Evolutionary conservation across 2,888 invertebrate genomes (phyloP).

Genomic region (Minunthozetes semirufus): DNA sequence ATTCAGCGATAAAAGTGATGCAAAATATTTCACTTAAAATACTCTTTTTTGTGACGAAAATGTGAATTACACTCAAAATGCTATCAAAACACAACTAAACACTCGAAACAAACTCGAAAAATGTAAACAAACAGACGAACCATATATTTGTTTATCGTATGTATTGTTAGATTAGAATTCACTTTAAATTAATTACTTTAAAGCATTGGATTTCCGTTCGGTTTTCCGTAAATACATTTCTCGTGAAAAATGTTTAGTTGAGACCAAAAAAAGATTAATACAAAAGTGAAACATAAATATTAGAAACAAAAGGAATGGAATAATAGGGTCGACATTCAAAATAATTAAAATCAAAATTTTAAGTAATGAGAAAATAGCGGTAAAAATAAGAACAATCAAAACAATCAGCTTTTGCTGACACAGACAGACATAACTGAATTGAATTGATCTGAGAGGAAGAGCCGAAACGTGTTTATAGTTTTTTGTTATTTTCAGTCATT

Average conservation of each 20-base stretch:
- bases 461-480: neutral
- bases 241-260: neutral
- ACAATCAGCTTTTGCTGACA: neutral
- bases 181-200: slow-evolving; percentile 19
- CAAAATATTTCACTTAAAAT: neutral
- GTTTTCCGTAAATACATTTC: neutral
- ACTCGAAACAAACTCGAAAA: slow-evolving; percentile 1
- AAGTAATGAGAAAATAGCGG: neutral
- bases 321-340: no score
- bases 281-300: neutral
- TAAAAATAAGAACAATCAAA: no score
- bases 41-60: neutral
- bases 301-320: no score
- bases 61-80: neutral
- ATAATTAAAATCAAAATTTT: neutral
- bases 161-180: neutral
- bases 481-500: neutral
- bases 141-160: slow-evolving; percentile 3
- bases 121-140: slow-evolving; percentile 9
- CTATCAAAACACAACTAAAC: slow-evolving; percentile 1
- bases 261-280: neutral
- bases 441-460: neutral
- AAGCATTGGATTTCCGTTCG: slow-evolving; percentile 8
- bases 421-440: neutral
- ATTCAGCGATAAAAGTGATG: neutral